Evolutionary conservation across 2,797 vertebrate genomes (phyloP).

Genomic region (Pampus argenteus): DNA sequence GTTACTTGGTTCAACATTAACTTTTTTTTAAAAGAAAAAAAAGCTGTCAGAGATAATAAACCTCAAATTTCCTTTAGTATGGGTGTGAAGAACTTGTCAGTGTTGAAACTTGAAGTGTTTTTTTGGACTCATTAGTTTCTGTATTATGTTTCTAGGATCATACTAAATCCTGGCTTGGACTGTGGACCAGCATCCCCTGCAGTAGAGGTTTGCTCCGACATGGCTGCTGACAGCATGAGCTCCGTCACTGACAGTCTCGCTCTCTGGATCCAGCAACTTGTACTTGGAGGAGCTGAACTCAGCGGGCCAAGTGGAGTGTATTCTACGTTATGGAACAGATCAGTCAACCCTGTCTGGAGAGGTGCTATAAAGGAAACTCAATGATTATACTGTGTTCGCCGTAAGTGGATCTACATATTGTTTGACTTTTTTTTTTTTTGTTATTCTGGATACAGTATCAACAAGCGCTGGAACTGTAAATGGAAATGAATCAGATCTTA

Average conservation of each 20-base stretch:
- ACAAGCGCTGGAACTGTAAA: constrained; percentile 40
- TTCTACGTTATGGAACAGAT: constrained; percentile 57
- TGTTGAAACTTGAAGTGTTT: constrained; percentile 43
- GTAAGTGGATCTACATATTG: constrained; percentile 44
- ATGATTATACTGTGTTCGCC: constrained; percentile 22
- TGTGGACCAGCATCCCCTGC: constrained; percentile 53
- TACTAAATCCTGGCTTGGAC: constrained; percentile 67
- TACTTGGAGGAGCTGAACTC: constrained; percentile 53
- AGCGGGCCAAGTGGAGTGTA: constrained; percentile 40
- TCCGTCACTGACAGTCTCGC: constrained; percentile 53
- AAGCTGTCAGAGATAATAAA: constrained; percentile 10
- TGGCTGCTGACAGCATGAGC: constrained; percentile 52
- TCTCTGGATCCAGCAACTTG: constrained; percentile 41
- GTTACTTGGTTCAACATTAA: constrained; percentile 5
- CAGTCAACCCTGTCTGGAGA: constrained; percentile 53
- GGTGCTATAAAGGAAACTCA: constrained; percentile 25
- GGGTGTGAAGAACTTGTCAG: constrained; percentile 39
- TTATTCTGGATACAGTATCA: constrained; percentile 50
- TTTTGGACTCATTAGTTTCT: constrained; percentile 68
- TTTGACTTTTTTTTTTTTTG: constrained; percentile 44
- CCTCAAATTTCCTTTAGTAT: constrained; percentile 30
- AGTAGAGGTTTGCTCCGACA: constrained; percentile 73
- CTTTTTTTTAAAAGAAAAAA: constrained; percentile 9
- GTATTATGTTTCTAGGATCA: constrained; percentile 76
- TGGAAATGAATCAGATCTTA: constrained; percentile 46